These are phyloP conservation scores for Hirtodrosophila trivittata DNA, from an alignment of 2,888 invertebrate genomes.

Conservation along the genomic window DNA sequence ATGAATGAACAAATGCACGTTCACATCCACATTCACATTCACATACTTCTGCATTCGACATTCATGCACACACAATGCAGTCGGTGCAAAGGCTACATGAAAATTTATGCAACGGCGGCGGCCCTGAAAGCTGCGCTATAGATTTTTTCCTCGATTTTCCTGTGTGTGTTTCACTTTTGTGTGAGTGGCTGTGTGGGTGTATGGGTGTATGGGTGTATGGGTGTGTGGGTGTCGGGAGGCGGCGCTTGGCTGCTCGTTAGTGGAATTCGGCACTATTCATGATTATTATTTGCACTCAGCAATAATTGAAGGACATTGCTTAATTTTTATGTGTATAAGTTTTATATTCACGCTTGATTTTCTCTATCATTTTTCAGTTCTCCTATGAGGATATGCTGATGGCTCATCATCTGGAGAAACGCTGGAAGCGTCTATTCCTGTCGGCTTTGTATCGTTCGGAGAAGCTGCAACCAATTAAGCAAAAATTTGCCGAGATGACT, in stretches of 20 bases:
- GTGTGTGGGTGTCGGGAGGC: slow-evolving; percentile 18
- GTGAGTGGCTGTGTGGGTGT: slow-evolving; percentile 10
- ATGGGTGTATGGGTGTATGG: slow-evolving; percentile 6
- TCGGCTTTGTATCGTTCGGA: slow-evolving; percentile 88
- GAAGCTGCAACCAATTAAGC: slow-evolving; percentile 91
- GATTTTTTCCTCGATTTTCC: slow-evolving; percentile 26
- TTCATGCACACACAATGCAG: slow-evolving; percentile 15
- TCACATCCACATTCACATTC: slow-evolving; percentile 32
- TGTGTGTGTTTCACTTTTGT: slow-evolving; percentile 14
- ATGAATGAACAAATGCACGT: slow-evolving; percentile 51
- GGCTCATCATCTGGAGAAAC: slow-evolving; percentile 86
- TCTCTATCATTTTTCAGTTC: slow-evolving; percentile 69
- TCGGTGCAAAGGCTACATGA: slow-evolving; percentile 52
- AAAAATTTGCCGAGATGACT: slow-evolving; percentile 93
- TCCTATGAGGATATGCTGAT: slow-evolving; percentile 83
- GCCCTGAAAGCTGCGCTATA: slow-evolving; percentile 58
- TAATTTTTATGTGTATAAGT: slow-evolving; percentile 63
- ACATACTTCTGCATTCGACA: slow-evolving; percentile 1
- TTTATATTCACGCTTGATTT: slow-evolving; percentile 22
- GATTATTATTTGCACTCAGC: slow-evolving; percentile 78
- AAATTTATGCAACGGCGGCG: slow-evolving; percentile 65
- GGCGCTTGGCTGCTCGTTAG: slow-evolving; percentile 62
- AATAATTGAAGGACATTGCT: slow-evolving; percentile 69
- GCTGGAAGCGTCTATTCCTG: slow-evolving; percentile 89
- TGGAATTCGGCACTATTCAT: slow-evolving; percentile 70